A percentile compares a stretch with the other conserved stretches of the same genome.
phyloP scores from a whole-genome alignment of 2,113 vertebrate genomes.

The Takifugu flavidus region DNA sequence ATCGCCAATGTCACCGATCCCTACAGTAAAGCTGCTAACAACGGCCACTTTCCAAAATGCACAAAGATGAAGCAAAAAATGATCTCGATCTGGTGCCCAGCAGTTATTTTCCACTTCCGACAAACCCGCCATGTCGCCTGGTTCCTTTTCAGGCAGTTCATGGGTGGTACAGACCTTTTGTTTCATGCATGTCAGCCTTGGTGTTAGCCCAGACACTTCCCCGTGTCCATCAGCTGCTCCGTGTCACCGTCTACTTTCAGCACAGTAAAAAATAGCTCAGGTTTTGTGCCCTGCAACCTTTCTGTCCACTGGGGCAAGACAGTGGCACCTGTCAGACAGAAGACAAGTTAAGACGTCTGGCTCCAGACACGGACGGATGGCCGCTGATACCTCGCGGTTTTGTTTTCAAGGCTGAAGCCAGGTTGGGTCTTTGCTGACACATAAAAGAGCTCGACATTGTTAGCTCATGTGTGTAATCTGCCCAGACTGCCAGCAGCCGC shows the following conservation, averaged over 20 bases:
- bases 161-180: conserved; percentile 41
- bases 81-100: background rate
- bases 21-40: too few species aligned
- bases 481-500: conserved; percentile 23
- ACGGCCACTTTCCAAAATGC: too few species aligned
- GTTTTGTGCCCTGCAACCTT: conserved; percentile 35
- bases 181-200: conserved; percentile 27
- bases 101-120: conserved; percentile 14
- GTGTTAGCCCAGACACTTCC: conserved; percentile 31
- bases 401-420: conserved; percentile 41
- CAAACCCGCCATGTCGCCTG: background rate
- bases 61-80: too few species aligned
- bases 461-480: conserved; percentile 43
- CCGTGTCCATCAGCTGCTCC: conserved; percentile 52
- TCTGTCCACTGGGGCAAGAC: conserved; percentile 43
- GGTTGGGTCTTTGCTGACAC: conserved; percentile 41
- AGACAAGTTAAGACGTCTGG: conserved; percentile 47
- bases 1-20: too few species aligned
- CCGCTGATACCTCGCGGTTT: conserved; percentile 49
- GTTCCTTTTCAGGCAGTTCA: conserved; percentile 5
- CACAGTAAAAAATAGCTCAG: conserved; percentile 56
- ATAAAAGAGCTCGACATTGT: conserved; percentile 23
- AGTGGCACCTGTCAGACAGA: conserved; percentile 53
- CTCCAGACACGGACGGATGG: conserved; percentile 44
- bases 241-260: conserved; percentile 35